Conservation (phyloP, 2,888 invertebrate genomes). For the Caenorhabditis angaria region DNA sequence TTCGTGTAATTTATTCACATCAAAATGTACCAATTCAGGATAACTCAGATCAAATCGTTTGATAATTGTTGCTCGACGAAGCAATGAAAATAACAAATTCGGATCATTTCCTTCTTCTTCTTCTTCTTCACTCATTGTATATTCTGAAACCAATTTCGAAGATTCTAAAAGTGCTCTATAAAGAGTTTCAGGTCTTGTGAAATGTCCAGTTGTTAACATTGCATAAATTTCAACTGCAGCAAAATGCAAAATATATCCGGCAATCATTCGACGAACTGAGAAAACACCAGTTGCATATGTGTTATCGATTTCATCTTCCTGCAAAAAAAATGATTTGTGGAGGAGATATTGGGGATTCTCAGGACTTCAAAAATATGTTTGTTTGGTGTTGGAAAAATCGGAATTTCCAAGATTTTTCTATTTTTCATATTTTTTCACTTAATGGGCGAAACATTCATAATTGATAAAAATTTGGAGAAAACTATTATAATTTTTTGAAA, state of each 20-base stretch:
- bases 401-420: no score
- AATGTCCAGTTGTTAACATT: conserved; percentile 43
- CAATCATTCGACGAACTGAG: conserved; percentile 51
- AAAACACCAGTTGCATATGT: conserved; percentile 29
- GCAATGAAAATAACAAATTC: conserved; percentile 44
- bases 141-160: conserved; percentile 21
- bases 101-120: conserved; percentile 14
- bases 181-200: conserved; percentile 41
- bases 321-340: background rate
- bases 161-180: conserved; percentile 51
- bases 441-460: no score
- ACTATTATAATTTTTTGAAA: no score
- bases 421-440: background rate
- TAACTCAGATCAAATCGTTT: conserved; percentile 22
- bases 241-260: conserved; percentile 66
- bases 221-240: conserved; percentile 64
- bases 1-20: conserved; percentile 48
- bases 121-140: conserved; percentile 12
- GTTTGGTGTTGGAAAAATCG: no score
- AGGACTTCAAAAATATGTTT: no score
- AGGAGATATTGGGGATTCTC: no score
- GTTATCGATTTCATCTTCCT: conserved; percentile 26
- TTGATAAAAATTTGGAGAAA: no score
- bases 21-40: conserved; percentile 47
- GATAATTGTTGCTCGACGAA: conserved; percentile 28